Evolutionary conservation across 2,113 vertebrate species (phyloP).

Genomic region (Zosterops pallidus): DNA sequence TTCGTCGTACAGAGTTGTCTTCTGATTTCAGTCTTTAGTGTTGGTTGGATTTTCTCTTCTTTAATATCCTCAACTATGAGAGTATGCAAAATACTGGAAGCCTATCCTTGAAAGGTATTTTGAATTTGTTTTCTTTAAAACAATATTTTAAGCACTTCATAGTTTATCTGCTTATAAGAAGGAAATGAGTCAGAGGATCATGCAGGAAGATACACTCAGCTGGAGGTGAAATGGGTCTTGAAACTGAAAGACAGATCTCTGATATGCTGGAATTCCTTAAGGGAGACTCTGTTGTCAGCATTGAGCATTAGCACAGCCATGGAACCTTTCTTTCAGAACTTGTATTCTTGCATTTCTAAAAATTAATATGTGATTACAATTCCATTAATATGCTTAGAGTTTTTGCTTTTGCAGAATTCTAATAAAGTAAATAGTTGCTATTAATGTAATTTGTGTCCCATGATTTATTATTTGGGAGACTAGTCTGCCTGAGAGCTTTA

Average conservation of each 20-base stretch:
- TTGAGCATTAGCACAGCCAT: background rate
- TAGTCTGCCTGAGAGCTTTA: background rate
- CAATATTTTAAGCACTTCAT: background rate
- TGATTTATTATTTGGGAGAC: background rate
- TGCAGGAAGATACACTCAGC: rapidly evolving
- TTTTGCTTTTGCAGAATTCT: background rate
- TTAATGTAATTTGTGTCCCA: background rate
- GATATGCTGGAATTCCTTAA: background rate
- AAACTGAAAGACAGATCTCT: background rate
- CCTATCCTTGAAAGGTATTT: background rate
- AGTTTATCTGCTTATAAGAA: background rate
- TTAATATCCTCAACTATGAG: background rate
- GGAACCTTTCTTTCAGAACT: background rate
- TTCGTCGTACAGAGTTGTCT: background rate
- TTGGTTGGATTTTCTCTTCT: background rate
- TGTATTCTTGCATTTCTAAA: background rate
- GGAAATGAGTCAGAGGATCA: background rate
- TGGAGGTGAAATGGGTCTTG: background rate
- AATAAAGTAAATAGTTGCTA: background rate
- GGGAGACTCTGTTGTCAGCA: background rate
- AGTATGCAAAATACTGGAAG: background rate
- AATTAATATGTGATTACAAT: background rate
- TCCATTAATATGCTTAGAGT: background rate
- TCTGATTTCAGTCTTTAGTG: background rate
- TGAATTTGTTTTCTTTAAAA: background rate